These are phyloP conservation scores for Trichomycterus rosablanca DNA, from an alignment of 2,113 vertebrate species.

Conservation along the genomic window DNA sequence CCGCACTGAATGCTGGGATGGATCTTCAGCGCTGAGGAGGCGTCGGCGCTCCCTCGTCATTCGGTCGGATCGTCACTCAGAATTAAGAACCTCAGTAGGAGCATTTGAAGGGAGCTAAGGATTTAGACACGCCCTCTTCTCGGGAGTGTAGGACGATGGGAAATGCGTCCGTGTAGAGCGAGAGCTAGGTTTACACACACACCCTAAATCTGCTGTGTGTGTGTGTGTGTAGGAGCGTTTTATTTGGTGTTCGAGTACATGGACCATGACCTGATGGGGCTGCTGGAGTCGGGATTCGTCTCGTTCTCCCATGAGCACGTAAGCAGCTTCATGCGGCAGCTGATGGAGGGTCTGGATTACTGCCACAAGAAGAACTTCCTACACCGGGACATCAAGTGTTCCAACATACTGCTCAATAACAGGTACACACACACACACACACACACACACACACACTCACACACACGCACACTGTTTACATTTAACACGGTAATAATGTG, in stretches of 20 bases:
- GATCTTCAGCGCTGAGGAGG: no score
- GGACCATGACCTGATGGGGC: constrained; percentile 98
- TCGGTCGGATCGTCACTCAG: no score
- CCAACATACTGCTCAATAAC: constrained; percentile 97
- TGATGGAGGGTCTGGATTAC: constrained; percentile 98
- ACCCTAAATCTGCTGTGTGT: no score
- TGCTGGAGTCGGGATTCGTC: constrained; percentile 94
- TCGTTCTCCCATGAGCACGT: constrained; percentile 97
- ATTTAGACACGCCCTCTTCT: no score
- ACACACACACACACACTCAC: background rate
- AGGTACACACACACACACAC: constrained; percentile 64
- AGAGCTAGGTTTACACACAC: no score
- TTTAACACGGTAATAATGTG: background rate
- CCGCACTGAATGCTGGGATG: no score
- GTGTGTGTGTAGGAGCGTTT: constrained; percentile 77
- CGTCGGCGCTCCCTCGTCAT: no score
- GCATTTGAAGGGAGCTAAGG: no score
- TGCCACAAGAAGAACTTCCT: constrained; percentile 99
- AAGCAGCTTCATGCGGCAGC: constrained; percentile 96
- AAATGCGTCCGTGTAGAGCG: no score
- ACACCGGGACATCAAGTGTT: constrained; percentile 97
- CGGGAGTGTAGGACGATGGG: no score
- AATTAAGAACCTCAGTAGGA: no score
- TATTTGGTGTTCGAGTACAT: constrained; percentile 99
- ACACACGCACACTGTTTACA: no score